Evolutionary conservation across 1,140 invertebrate genomes (phyloP).

Genomic region (Formica selysi): DNA sequence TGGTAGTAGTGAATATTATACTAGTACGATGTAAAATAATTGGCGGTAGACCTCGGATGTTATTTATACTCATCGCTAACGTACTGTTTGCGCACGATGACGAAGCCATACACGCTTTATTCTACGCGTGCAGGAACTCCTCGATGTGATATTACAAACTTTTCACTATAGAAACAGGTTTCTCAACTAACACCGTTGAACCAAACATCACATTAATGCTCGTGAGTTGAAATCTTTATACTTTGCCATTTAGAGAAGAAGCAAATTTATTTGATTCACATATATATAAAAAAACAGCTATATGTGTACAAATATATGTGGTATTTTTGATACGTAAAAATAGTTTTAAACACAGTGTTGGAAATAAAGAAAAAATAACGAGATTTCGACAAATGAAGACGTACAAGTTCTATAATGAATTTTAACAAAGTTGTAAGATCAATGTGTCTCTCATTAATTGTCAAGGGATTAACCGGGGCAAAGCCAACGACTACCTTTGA

Average conservation of each 20-base stretch:
- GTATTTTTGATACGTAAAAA: background rate
- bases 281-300: background rate
- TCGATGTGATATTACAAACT: conserved; percentile 28
- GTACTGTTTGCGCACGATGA: conserved; percentile 45
- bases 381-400: background rate
- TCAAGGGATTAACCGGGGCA: background rate
- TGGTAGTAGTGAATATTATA: conserved; percentile 23
- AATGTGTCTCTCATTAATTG: conserved; percentile 20
- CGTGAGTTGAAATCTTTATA: conserved; percentile 26
- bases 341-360: background rate
- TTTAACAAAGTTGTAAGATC: conserved; percentile 22
- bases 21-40: conserved; percentile 43
- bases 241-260: background rate
- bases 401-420: background rate
- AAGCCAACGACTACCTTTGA: conserved; percentile 14
- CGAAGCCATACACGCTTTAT: conserved; percentile 32
- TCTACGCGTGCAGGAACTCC: background rate
- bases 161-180: conserved; percentile 40
- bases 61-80: conserved; percentile 59
- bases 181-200: conserved; percentile 29
- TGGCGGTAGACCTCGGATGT: conserved; percentile 32
- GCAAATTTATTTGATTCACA: conserved; percentile 22
- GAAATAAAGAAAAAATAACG: conserved; percentile 27
- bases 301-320: background rate
- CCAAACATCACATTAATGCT: conserved; percentile 1